Percentiles rank a stretch among this genome's conserved stretches.
Conservation (phyloP, 2,113 vertebrate genomes). For the Panthera uncia region DNA sequence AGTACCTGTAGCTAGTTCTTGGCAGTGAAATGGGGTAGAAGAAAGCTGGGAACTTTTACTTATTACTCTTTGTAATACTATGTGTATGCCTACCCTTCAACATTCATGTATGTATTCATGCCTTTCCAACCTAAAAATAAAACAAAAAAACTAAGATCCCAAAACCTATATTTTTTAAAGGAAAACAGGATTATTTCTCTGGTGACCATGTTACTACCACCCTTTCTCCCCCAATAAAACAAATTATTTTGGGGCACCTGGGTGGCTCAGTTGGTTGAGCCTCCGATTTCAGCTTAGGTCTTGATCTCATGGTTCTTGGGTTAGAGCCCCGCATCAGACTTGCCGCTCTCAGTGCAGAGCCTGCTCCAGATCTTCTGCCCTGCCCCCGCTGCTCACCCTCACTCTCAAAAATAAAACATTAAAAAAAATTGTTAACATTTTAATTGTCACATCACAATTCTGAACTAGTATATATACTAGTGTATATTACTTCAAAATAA, state of each 20-base stretch:
- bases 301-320: too few species aligned
- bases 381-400: too few species aligned
- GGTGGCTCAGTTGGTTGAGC: too few species aligned
- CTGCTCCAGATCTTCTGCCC: too few species aligned
- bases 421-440: neutral
- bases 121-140: constrained; percentile 5
- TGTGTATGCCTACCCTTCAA: neutral
- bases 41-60: neutral
- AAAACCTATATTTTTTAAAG: constrained; percentile 4
- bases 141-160: neutral
- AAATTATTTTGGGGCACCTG: neutral
- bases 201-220: neutral
- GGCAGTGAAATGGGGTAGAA: neutral
- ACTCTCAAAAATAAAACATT: too few species aligned
- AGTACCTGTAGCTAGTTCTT: neutral
- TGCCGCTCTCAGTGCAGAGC: too few species aligned
- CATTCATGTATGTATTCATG: neutral
- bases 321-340: too few species aligned
- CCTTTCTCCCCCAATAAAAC: neutral
- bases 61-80: neutral
- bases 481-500: neutral
- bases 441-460: neutral
- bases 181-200: constrained; percentile 2
- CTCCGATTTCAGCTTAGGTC: too few species aligned
- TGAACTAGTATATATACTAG: neutral